phyloP scores from a whole-genome alignment of 2,113 vertebrate genomes.

The Haemorhous mexicanus region DNA sequence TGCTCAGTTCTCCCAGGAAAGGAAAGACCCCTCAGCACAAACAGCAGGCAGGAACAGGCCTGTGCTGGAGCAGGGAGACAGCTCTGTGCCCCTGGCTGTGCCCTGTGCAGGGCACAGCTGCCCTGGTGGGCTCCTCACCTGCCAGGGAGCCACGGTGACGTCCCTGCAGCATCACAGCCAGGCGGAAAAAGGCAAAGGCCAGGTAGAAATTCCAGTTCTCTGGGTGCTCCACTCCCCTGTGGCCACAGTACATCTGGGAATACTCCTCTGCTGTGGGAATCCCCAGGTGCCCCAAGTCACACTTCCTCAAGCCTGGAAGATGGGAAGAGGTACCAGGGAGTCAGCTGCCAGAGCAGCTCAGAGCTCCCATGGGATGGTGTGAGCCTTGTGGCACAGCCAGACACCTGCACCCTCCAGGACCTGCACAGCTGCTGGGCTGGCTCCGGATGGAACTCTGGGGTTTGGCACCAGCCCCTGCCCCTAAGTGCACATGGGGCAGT shows the following conservation, averaged over 20 bases:
- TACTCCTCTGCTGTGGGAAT: constrained; percentile 75
- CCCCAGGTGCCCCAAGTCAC: constrained; percentile 62
- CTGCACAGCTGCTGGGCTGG: neutral
- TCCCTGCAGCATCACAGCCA: constrained; percentile 74
- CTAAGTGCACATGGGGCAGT: neutral
- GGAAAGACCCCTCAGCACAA: neutral
- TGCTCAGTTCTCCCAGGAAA: neutral
- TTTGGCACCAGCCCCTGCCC: neutral
- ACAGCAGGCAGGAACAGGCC: neutral
- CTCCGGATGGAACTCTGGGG: accelerated
- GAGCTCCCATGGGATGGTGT: neutral
- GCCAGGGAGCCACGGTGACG: constrained; percentile 37
- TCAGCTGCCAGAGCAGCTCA: neutral
- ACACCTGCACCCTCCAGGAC: neutral
- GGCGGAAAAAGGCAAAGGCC: constrained; percentile 80
- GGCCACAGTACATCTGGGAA: constrained; percentile 69
- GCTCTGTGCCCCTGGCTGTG: neutral
- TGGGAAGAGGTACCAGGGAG: neutral
- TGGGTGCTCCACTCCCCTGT: neutral
- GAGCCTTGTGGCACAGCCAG: neutral
- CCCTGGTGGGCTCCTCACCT: constrained; percentile 46
- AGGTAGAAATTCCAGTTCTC: constrained; percentile 82
- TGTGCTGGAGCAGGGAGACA: neutral
- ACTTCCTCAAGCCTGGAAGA: constrained; percentile 62
- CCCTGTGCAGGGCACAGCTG: neutral